phyloP scores from a whole-genome alignment of 2,113 vertebrate species.

The rat (Rattus norvegicus) region DNA sequence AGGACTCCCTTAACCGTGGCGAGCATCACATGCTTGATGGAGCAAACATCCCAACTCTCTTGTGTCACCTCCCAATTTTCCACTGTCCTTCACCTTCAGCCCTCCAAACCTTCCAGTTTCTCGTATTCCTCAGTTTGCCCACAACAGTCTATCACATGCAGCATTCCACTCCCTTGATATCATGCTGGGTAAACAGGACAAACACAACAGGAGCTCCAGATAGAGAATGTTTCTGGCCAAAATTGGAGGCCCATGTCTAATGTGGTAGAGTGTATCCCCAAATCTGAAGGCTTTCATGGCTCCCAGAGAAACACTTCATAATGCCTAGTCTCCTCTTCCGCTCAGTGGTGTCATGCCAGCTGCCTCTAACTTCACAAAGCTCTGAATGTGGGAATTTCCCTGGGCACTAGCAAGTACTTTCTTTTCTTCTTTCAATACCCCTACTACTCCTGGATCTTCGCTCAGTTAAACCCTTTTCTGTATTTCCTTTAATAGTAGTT shows the following conservation, averaged over 20 bases:
- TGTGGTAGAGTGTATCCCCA: slow-evolving; percentile 69
- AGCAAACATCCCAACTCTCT: slow-evolving; percentile 69
- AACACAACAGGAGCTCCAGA: slow-evolving; percentile 71
- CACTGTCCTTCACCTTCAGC: slow-evolving; percentile 69
- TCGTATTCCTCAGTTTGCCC: slow-evolving; percentile 71
- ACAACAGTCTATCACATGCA: slow-evolving; percentile 70
- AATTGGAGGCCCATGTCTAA: slow-evolving; percentile 71
- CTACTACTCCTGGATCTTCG: slow-evolving; percentile 76
- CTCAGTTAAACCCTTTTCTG: slow-evolving; percentile 63
- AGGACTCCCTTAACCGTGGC: slow-evolving; percentile 54
- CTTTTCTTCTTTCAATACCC: slow-evolving; percentile 75
- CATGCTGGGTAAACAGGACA: slow-evolving; percentile 65
- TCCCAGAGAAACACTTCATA: slow-evolving; percentile 77
- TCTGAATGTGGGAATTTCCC: slow-evolving; percentile 71
- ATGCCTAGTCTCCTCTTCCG: slow-evolving; percentile 78
- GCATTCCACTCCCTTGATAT: slow-evolving; percentile 70
- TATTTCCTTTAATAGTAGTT: no score
- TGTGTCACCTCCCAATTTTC: slow-evolving; percentile 69
- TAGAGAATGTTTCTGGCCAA: slow-evolving; percentile 75
- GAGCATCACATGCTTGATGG: slow-evolving; percentile 49
- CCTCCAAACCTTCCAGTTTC: slow-evolving; percentile 69
- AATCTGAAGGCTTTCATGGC: slow-evolving; percentile 71
- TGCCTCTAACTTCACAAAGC: slow-evolving; percentile 71
- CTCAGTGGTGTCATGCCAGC: slow-evolving; percentile 70
- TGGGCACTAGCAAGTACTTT: slow-evolving; percentile 62